Evolutionary conservation across 2,888 invertebrate species (phyloP).

Genomic region (Drosophila lacicola): DNA sequence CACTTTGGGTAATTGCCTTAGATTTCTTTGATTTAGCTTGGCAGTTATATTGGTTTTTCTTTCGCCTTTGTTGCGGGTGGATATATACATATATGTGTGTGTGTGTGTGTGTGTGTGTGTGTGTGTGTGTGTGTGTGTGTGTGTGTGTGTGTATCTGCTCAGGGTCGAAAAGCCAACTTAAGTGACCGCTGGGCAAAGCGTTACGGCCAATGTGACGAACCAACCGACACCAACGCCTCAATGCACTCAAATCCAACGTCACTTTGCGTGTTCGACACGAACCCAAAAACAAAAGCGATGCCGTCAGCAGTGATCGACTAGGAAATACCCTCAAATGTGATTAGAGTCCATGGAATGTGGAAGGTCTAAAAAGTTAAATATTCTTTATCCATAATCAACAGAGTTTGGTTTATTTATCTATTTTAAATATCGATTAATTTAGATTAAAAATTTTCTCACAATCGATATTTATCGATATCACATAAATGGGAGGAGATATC

Average conservation of each 20-base stretch:
- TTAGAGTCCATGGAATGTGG: no score
- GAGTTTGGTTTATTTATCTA: no score
- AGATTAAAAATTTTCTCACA: no score
- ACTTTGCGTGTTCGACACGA: slow-evolving; percentile 64
- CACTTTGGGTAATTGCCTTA: not conserved
- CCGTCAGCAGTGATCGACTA: no score
- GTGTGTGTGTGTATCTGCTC: slow-evolving; percentile 31
- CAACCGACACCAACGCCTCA: slow-evolving; percentile 42
- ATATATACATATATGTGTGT: not conserved
- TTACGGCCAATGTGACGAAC: slow-evolving; percentile 1
- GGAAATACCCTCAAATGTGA: no score
- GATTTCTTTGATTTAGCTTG: not conserved
- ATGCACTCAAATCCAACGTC: slow-evolving; percentile 45
- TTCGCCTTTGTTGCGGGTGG: not conserved
- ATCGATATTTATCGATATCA: no score
- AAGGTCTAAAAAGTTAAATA: no score
- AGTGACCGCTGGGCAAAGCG: slow-evolving; percentile 29
- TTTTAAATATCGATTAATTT: no score
- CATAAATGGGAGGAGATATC: no score
- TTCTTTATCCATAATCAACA: no score
- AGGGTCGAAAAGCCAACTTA: slow-evolving; percentile 47
- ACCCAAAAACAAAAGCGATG: slow-evolving; percentile 8
- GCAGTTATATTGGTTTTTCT: not conserved
- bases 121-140: not conserved
- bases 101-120: not conserved